A percentile compares a stretch with the other conserved stretches of the same genome.
phyloP scores from a whole-genome alignment of 2,113 vertebrate genomes.

The Forbesichthys agassizii region DNA sequence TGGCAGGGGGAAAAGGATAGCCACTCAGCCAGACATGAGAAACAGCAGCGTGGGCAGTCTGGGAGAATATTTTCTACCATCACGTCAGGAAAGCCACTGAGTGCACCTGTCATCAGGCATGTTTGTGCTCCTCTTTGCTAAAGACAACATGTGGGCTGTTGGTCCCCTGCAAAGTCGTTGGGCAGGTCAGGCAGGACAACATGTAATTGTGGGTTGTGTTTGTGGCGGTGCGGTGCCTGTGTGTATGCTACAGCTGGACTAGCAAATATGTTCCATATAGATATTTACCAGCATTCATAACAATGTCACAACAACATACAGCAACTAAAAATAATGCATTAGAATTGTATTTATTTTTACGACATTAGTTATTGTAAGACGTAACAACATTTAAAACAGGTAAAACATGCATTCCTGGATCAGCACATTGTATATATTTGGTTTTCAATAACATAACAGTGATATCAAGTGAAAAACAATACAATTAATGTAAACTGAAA shows the following conservation, averaged over 20 bases:
- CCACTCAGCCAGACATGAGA: slow-evolving; percentile 34
- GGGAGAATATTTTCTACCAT: slow-evolving; percentile 56
- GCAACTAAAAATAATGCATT: not conserved
- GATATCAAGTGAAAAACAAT: no score
- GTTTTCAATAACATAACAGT: no score
- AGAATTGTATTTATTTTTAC: no score
- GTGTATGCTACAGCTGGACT: no score
- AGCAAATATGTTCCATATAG: no score
- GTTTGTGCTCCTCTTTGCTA: slow-evolving; percentile 38
- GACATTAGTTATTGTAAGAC: no score
- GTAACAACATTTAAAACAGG: no score
- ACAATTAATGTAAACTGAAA: no score
- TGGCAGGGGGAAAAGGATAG: not conserved
- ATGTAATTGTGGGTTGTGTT: not conserved
- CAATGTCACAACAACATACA: not conserved
- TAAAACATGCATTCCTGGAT: no score
- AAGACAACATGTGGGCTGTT: slow-evolving; percentile 38
- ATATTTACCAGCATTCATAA: not conserved
- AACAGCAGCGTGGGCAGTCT: slow-evolving; percentile 43
- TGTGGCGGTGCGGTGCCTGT: not conserved
- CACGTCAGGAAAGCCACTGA: slow-evolving; percentile 42
- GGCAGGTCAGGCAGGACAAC: slow-evolving; percentile 17
- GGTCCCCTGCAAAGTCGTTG: not conserved
- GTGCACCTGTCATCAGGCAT: slow-evolving; percentile 42
- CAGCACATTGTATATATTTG: no score